Conservation (phyloP, 2,888 invertebrate species). For the Rhopalosiphum nymphaeae region DNA sequence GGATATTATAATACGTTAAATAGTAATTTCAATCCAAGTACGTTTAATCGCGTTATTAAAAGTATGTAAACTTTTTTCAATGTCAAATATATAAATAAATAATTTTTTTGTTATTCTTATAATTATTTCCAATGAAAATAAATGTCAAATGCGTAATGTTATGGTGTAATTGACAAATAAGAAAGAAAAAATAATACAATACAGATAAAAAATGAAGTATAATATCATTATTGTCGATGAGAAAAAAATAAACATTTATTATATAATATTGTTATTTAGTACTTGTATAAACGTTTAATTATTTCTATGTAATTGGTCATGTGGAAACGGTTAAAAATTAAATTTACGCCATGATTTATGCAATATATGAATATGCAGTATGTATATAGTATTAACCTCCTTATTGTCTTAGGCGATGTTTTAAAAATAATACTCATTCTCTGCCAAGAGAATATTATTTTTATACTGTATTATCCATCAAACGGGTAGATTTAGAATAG, state of each 20-base stretch:
- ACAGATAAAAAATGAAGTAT: not conserved
- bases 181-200: not conserved
- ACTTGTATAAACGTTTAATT: not conserved
- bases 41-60: not conserved
- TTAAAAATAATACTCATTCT: constrained; percentile 21
- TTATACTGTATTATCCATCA: not conserved
- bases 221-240: not conserved
- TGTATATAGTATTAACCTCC: not conserved
- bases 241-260: not conserved
- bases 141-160: not conserved
- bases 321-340: not conserved
- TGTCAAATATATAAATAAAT: not conserved
- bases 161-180: not conserved
- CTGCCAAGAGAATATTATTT: constrained; percentile 54
- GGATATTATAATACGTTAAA: not conserved
- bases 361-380: not conserved
- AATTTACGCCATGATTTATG: not conserved
- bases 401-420: constrained; percentile 11
- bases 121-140: not conserved
- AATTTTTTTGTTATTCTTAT: not conserved
- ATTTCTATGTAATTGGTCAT: not conserved
- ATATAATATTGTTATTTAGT: not conserved
- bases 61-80: not conserved
- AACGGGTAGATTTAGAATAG: not conserved
- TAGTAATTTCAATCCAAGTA: not conserved